Base-by-base conservation (phyloP, 92 coral and sea anemone genomes). In the Phenganax marumi region DNA sequence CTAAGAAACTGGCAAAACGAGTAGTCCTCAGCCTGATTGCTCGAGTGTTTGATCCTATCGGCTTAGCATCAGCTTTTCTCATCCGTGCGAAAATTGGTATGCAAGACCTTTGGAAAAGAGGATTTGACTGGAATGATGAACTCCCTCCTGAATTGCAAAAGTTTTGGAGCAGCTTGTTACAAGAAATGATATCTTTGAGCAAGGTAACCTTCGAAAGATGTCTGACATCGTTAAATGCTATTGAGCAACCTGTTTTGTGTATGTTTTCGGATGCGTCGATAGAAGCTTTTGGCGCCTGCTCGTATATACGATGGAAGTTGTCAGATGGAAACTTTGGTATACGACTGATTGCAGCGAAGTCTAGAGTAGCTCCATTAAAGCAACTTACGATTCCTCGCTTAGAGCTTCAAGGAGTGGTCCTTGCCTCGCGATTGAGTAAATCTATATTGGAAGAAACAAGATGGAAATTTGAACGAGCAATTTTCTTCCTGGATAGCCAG, bases 121-220 rank as follows among this genome's bases (percentile, higher is more conserved):
- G 88, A 21, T 57, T 78, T 47, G 84, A 70, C 56, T 85, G 84
- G 88, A 80, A 83, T 52, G 81, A 83, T 21, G 80, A 82, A 53
- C 48, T 82, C 26, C 54, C 86, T 18, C 54, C 80, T 43, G 61
- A 81, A 46, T 6, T 69, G 50, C 61, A 68, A 48, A 50, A 81
- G 50, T 39, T 49, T 33, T 72, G 71, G 61, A 48, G 2, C 25
- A 69, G 61, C 13, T 25, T 82, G 80, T 82, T 82, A 13, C 53
- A 82, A 69, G 80, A 82, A 50, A 54, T 56, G 80, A 13, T 50
- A 0, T 26, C 9, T 22, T 39, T 82, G 57, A 84, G 63, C 24
- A 16, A 49, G 7, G 54, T 75, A 18, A 24, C 1, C 68, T 52
- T 82, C 46, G 70, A 82, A 21, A 65, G 84, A 66, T 80, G 56